phyloP scores from a whole-genome alignment of 2,113 vertebrate genomes.

The Solea senegalensis region DNA sequence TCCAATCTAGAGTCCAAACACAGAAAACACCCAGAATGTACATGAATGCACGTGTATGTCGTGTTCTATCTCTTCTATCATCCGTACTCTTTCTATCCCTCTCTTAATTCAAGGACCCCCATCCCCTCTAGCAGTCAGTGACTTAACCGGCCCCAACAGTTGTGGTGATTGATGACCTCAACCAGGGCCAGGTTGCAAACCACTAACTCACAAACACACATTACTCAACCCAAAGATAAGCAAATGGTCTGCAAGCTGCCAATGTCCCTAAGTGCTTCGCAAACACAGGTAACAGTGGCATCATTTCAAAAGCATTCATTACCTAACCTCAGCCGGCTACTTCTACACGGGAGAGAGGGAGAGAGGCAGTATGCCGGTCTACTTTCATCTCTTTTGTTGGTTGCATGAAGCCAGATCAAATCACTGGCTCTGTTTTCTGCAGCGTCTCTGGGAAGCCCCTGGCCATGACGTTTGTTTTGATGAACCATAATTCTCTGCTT shows the following conservation, averaged over 20 bases:
- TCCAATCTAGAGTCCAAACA: constrained; percentile 13
- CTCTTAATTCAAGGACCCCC: constrained; percentile 31
- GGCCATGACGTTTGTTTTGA: background rate
- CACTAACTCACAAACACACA: constrained; percentile 78
- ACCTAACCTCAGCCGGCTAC: constrained; percentile 43
- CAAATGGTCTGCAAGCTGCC: constrained; percentile 67
- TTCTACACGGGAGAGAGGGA: constrained; percentile 20
- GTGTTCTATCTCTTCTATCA: constrained; percentile 5
- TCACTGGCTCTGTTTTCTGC: constrained; percentile 35
- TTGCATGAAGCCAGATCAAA: constrained; percentile 34
- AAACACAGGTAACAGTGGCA: constrained; percentile 75
- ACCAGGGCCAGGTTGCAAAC: constrained; percentile 64
- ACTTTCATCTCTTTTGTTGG: constrained; percentile 45
- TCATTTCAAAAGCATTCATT: constrained; percentile 51
- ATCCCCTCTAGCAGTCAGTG: constrained; percentile 33
- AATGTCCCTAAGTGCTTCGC: constrained; percentile 73
- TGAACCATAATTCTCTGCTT: constrained; percentile 18
- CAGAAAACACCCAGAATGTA: constrained; percentile 15
- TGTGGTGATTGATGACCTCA: constrained; percentile 73
- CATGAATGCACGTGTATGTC: constrained; percentile 24
- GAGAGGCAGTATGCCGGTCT: background rate
- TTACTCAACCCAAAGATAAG: constrained; percentile 80
- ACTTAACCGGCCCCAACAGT: constrained; percentile 56
- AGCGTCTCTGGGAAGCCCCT: constrained; percentile 15
- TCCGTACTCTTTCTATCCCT: constrained; percentile 2